A percentile compares a stretch with the other conserved stretches of the same genome.
These are phyloP conservation scores for Panagrolaimus sp. DNA, from an alignment of 1,140 invertebrate species.

Conservation along the genomic window DNA sequence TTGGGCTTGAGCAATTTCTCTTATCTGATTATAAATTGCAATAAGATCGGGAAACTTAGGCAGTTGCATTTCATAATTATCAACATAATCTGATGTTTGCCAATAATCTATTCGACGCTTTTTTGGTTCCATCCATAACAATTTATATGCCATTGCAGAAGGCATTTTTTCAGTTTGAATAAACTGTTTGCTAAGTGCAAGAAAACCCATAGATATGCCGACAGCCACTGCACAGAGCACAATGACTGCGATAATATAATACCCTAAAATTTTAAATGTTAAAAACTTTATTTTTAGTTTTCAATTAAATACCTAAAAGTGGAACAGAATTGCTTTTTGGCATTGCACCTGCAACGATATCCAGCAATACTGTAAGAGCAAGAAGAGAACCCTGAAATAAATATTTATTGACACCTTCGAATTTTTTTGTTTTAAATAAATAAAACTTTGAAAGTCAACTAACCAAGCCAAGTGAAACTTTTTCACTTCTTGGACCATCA, in stretches of 20 bases:
- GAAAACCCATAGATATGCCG: slow-evolving; percentile 45
- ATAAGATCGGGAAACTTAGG: slow-evolving; percentile 41
- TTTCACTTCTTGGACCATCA: slow-evolving; percentile 51
- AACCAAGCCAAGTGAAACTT: slow-evolving; percentile 51
- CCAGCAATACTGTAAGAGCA: slow-evolving; percentile 50
- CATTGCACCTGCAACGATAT: slow-evolving; percentile 52
- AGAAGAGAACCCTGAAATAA: slow-evolving; percentile 46
- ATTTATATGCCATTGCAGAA: slow-evolving; percentile 31
- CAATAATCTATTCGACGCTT: slow-evolving; percentile 33
- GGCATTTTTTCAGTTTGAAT: slow-evolving; percentile 47
- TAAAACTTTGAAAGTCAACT: no score
- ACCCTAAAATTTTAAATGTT: slow-evolving; percentile 27
- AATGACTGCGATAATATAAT: slow-evolving; percentile 52
- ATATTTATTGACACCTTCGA: no score
- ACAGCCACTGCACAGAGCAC: slow-evolving; percentile 50
- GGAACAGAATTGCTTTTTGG: slow-evolving; percentile 56
- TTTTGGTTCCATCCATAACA: slow-evolving; percentile 23
- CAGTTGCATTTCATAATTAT: slow-evolving; percentile 17
- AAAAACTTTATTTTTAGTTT: not conserved
- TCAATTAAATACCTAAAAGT: slow-evolving; percentile 22
- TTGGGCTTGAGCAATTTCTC: slow-evolving; percentile 38
- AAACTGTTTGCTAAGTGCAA: slow-evolving; percentile 37
- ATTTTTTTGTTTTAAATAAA: no score
- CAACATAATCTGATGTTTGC: slow-evolving; percentile 26
- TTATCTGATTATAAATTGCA: slow-evolving; percentile 26